Base-by-base conservation (phyloP, 2,888 invertebrate species). In the Drosophila borealis region DNA sequence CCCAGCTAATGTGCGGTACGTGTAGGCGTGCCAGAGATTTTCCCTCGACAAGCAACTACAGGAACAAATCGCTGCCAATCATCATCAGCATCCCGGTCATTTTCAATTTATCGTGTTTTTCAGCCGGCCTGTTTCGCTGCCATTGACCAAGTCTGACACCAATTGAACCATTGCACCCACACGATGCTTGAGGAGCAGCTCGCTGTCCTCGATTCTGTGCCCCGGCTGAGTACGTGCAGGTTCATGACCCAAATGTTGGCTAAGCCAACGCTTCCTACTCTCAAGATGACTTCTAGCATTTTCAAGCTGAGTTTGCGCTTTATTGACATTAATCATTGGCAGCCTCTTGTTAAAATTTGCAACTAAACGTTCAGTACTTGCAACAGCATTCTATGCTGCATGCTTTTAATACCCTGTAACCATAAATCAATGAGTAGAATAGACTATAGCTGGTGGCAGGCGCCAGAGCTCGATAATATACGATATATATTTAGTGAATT, bases 311-410 rank as follows among this genome's bases (percentile, higher is more conserved):
- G 69, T 61, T 75, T 70, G 72, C 68, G 66, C 68, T 82, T 78
- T 86, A 86, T 86, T 86, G 88, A 85, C 85, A 88, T 86, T 86
- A 86, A 86, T 88, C 85, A 86, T 88, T 86, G 59, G 79, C 88
- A 81, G 75, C 49, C 61, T 75, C 88, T 81, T 85, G 81, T 72
- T 77, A 82, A 79, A 88, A 81, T 79, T 81, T 85, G 79, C 85
- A 82, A 87, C 75, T 80, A 82, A 69, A 50, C 65, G 64, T 63
- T 65, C 34, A 51, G 36, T 37, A 53, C 61, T 68, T 65, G 63
- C 61, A 62, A 64, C 68, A 70, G 62, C 68, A 66, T 70, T 59
- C 45, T 19, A 54, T 65, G 51, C 39, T 48, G 59, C 64, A 67
- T 59, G 45, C 42, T 56, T 63, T 42, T 51, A 13, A 53, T 44